Conservation (phyloP, 2,113 vertebrate species). For the Propithecus coquereli region DNA sequence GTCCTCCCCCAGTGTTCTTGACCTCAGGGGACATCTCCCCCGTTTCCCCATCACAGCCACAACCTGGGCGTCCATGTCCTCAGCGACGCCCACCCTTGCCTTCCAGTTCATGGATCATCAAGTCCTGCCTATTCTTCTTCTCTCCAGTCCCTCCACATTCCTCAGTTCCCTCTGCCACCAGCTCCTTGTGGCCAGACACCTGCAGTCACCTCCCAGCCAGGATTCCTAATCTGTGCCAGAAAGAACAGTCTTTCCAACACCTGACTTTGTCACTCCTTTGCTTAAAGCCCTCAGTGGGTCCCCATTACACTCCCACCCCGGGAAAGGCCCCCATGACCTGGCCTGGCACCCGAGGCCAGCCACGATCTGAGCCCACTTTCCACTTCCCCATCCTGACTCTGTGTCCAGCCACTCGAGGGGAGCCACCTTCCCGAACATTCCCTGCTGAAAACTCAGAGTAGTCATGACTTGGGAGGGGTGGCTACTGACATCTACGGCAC, state of each 20-base stretch:
- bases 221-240: not conserved
- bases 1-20: not conserved
- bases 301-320: not conserved
- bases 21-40: not conserved
- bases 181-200: not conserved
- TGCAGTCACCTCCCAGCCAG: fast-evolving
- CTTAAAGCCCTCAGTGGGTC: not conserved
- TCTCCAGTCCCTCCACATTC: not conserved
- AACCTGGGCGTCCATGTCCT: not conserved
- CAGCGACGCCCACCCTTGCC: fast-evolving
- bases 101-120: not conserved
- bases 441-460: not conserved
- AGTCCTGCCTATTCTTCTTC: not conserved
- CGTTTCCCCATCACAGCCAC: not conserved
- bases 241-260: not conserved
- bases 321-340: not conserved
- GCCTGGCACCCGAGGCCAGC: not conserved
- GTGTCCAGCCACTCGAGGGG: not conserved
- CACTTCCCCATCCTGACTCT: not conserved
- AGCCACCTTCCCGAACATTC: not conserved
- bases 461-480: no score
- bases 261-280: not conserved
- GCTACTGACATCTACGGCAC: not conserved
- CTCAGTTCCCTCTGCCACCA: not conserved
- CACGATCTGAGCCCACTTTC: not conserved